phyloP scores from a whole-genome alignment of 2,113 vertebrate species.

The rabbit (Oryctolagus cuniculus) region mOryCun1.1 NC_091450.1:5653501-5654000 shows the following conservation, averaged over 20 bases:
- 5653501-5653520: not conserved
- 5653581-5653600: not conserved
- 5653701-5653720: not conserved
- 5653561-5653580: not conserved
- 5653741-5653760: not conserved
- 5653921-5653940: not conserved
- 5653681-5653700: not conserved
- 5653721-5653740: not conserved
- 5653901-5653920: not conserved
- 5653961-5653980: not conserved
- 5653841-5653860: not conserved
- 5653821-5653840: not conserved
- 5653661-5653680: not conserved
- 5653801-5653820: not conserved
- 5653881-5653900: not conserved
- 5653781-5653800: not conserved
- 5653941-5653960: not conserved
- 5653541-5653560: not conserved
- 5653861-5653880: not conserved
- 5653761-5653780: not conserved
- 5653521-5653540: not conserved
- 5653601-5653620: constrained; percentile 2
- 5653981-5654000: not conserved
- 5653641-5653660: not conserved
- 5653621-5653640: not conserved